A percentile compares a stretch with the other conserved stretches of the same genome.
These are phyloP conservation scores for Xylocopa sonorina DNA, from an alignment of 1,140 invertebrate species.

Conservation along the genomic window DNA sequence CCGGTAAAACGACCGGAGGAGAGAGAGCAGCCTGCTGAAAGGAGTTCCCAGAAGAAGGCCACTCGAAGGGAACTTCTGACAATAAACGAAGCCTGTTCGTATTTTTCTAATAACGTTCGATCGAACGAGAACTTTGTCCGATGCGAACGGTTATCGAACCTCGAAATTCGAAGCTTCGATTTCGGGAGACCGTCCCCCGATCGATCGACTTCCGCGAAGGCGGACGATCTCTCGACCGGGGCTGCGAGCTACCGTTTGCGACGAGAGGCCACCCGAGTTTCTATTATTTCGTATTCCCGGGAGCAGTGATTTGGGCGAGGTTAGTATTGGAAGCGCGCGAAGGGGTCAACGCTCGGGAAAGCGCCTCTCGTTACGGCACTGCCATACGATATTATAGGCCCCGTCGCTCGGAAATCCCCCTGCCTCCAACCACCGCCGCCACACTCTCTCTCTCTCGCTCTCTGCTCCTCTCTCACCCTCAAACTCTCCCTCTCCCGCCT, in stretches of 20 bases:
- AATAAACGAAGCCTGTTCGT: no score
- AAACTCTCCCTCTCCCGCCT: constrained; percentile 44
- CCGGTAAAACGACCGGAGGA: not conserved
- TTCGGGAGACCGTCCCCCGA: constrained; percentile 21
- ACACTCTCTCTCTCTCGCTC: not conserved
- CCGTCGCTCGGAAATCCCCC: constrained; percentile 56
- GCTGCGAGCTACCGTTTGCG: not conserved
- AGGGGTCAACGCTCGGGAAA: constrained; percentile 79
- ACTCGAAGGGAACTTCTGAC: constrained; percentile 23
- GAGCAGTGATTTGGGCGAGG: constrained; percentile 71
- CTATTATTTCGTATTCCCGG: constrained; percentile 62
- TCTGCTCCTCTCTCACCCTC: constrained; percentile 31
- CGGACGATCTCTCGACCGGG: not conserved
- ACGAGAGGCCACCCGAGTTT: constrained; percentile 41
- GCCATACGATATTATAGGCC: constrained; percentile 63
- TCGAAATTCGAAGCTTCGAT: no score
- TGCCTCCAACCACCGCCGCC: constrained; percentile 11
- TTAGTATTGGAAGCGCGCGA: constrained; percentile 75
- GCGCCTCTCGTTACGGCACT: constrained; percentile 71
- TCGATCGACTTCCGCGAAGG: constrained; percentile 52
- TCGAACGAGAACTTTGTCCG: no score
- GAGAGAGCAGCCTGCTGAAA: not conserved
- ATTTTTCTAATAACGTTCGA: no score
- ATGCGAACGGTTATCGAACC: no score
- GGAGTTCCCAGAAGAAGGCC: not conserved